Evolutionary conservation across 2,888 invertebrate genomes (phyloP).

Genomic region (Torymus texanus): DNA sequence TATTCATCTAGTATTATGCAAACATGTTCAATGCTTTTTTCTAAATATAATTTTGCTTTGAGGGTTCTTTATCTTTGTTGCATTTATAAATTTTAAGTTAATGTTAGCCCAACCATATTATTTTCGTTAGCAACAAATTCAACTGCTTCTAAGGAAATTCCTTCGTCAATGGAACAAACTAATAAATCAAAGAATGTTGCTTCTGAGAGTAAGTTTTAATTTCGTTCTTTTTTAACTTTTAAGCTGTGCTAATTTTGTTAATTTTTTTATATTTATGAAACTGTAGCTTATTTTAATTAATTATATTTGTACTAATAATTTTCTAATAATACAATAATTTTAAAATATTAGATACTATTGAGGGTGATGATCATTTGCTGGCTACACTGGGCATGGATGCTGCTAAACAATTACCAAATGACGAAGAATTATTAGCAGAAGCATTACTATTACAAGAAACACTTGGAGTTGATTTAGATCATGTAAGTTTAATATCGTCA

Average conservation of each 20-base stretch:
- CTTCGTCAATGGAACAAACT: conserved; percentile 58
- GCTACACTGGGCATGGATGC: conserved; percentile 73
- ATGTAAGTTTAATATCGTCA: conserved; percentile 36
- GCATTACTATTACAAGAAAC: conserved; percentile 72
- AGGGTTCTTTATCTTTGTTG: background rate
- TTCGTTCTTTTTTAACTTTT: conserved; percentile 41
- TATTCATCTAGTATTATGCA: no score
- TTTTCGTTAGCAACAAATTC: conserved; percentile 62
- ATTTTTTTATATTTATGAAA: background rate
- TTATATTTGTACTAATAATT: conserved; percentile 3
- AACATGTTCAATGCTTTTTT: no score
- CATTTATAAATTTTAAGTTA: conserved; percentile 46
- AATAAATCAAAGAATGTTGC: conserved; percentile 62
- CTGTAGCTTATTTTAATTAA: background rate
- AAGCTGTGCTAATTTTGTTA: conserved; percentile 9
- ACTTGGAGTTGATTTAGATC: conserved; percentile 63
- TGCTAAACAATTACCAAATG: conserved; percentile 65
- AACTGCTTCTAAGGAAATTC: conserved; percentile 58
- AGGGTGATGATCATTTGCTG: conserved; percentile 71
- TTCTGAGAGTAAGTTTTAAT: conserved; percentile 64
- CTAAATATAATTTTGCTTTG: no score
- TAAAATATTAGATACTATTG: conserved; percentile 67
- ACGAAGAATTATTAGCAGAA: conserved; percentile 72
- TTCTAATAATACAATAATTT: conserved; percentile 15
- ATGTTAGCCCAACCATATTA: conserved; percentile 51